Conservation (phyloP, 2,888 invertebrate genomes). For the Callosobruchus maculatus region DNA sequence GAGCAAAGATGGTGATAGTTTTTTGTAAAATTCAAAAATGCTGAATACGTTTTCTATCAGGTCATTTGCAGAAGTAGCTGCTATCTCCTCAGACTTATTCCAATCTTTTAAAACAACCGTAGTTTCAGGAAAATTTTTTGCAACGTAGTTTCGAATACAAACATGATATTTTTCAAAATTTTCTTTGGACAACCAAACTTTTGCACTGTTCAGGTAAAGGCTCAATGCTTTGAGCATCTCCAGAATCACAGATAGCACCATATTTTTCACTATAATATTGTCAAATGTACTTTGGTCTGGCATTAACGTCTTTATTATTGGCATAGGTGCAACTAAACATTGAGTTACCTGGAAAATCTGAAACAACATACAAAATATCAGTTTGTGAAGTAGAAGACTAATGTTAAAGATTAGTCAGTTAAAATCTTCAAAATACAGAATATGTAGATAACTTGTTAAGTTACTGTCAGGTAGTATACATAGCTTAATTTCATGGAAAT, state of each 20-base stretch:
- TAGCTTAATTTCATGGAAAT: conserved; percentile 2
- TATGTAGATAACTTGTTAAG: no score
- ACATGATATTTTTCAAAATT: conserved; percentile 23
- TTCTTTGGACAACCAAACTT: conserved; percentile 20
- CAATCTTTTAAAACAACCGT: conserved; percentile 39
- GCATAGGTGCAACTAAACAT: conserved; percentile 35
- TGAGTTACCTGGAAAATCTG: conserved; percentile 40
- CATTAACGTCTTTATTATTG: conserved; percentile 36
- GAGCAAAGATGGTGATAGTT: conserved; percentile 54
- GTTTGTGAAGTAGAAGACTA: no score
- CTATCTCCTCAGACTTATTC: conserved; percentile 26
- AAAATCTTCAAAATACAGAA: no score
- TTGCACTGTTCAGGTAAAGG: conserved; percentile 19
- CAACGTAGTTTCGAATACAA: conserved; percentile 28
- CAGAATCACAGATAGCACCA: conserved; percentile 42
- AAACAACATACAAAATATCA: no score
- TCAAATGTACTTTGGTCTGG: conserved; percentile 29
- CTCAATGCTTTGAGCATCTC: conserved; percentile 31
- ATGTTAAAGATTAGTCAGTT: no score
- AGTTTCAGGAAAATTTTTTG: conserved; percentile 42
- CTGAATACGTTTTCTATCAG: conserved; percentile 50
- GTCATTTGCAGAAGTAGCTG: conserved; percentile 20
- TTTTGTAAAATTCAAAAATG: conserved; percentile 55
- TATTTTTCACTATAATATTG: conserved; percentile 45
- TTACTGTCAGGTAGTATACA: no score